Base-by-base conservation (phyloP, 2,888 invertebrate species). In the Anagyrus pseudococci region DNA sequence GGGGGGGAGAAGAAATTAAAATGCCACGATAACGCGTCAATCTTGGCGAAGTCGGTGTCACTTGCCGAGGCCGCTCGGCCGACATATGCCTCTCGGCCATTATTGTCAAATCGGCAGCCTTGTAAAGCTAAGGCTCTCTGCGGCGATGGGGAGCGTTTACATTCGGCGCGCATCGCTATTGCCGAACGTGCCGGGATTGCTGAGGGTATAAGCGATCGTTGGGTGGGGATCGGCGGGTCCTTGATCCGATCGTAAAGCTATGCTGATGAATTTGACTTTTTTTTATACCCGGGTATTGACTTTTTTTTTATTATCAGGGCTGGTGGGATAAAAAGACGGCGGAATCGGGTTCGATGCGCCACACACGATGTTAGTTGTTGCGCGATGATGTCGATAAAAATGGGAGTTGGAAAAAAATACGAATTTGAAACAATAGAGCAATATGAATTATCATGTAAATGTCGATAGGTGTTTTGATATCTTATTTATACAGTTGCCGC, bases 161-260 rank as follows among this genome's bases (percentile, higher is more conserved):
- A 75, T 75, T 72, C 69, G 43, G 22, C 26, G 23, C 20, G 62
- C 67, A 47, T 68, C 54, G 59, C 56, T 37, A 56, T 48, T 19
- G 53, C 8, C 33, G 29, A 29, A 25, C 58, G 62, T 41, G 47
- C 26, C 2, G n/a, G 0, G 54, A 54, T 43, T 63, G 19, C 7
- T 17, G 33, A 50, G 43, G 13, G 37, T 8, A 15, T 1, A 29
- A n/a, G 19, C 2, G 19, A 15, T 17, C 20, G 43, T 8, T 20
- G 4, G 0, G 13, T 17, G n/a, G 52, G n/a, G n/a, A n/a, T n/a
- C n/a, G 33, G 4, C 33, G 33, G 33, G 52, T 52, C 57, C 62
- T 62, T 57, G 62, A 52, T 62, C 19, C 41, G 57, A 19, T 52
- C 26, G n/a, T 26, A 17, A 10, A 44, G 7, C 22, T 20, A 13